Conservation (phyloP, 35 echinoderm and acorn worm species). For the Eucidaris tribuloides region DNA sequence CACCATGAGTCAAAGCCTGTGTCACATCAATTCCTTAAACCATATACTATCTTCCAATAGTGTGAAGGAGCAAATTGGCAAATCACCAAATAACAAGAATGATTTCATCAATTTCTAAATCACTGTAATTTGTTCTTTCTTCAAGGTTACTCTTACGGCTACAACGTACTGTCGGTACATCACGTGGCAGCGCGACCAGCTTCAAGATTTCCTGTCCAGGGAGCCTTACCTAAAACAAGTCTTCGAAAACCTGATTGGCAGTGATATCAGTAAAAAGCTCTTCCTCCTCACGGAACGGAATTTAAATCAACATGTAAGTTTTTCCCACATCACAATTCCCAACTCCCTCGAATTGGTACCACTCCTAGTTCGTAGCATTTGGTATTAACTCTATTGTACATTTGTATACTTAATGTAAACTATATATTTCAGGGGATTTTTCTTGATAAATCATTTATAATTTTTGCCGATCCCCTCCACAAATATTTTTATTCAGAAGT, state of each 20-base stretch:
- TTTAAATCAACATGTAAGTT: slow-evolving; percentile 34
- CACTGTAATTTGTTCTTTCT: too few species aligned
- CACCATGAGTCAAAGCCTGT: not conserved
- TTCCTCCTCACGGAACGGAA: slow-evolving; percentile 81
- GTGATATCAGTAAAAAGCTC: slow-evolving; percentile 87
- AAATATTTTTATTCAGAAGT: too few species aligned
- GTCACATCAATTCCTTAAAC: not conserved
- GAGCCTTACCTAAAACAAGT: slow-evolving; percentile 80
- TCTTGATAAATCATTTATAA: too few species aligned
- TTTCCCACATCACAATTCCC: too few species aligned
- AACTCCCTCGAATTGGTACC: too few species aligned
- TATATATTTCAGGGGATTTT: too few species aligned
- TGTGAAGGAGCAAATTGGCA: too few species aligned
- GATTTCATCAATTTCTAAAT: not conserved
- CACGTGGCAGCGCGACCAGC: slow-evolving; percentile 72
- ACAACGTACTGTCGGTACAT: slow-evolving; percentile 92
- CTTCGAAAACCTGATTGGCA: slow-evolving; percentile 86
- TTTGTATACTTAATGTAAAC: too few species aligned
- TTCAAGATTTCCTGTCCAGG: slow-evolving; percentile 52
- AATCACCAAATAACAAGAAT: not conserved
- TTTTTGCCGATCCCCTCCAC: too few species aligned
- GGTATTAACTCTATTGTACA: too few species aligned
- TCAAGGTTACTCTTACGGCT: slow-evolving; percentile 90
- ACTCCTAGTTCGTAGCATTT: too few species aligned
- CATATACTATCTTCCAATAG: not conserved